Conservation (phyloP, 1,140 invertebrate species). For the Himalopsyche phryganea region DNA sequence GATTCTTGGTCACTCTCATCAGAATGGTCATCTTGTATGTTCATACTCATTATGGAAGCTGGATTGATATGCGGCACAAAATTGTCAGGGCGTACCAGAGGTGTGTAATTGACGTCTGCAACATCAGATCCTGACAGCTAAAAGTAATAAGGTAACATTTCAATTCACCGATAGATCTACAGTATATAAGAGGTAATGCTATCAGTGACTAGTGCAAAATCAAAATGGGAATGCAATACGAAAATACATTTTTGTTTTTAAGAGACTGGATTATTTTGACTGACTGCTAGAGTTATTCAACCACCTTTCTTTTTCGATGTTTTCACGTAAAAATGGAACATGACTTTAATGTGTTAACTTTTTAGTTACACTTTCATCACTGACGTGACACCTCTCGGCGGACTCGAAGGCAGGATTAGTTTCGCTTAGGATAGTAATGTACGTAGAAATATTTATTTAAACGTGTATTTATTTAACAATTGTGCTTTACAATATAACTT, state of each 20-base stretch:
- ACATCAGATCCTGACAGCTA: conserved; percentile 26
- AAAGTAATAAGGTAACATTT: conserved; percentile 11
- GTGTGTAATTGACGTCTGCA: conserved; percentile 26
- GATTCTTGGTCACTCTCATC: conserved; percentile 26
- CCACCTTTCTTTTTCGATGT: conserved; percentile 4
- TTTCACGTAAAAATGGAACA: background rate
- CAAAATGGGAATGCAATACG: background rate
- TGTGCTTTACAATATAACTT: background rate
- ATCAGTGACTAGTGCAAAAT: background rate
- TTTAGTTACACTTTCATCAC: no score
- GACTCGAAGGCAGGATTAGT: no score
- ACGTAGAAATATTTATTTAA: background rate
- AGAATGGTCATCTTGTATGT: conserved; percentile 26
- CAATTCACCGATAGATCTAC: background rate
- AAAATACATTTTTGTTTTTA: background rate
- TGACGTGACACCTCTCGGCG: no score
- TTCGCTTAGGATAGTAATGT: background rate
- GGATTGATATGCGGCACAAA: conserved; percentile 24
- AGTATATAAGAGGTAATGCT: background rate
- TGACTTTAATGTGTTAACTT: no score
- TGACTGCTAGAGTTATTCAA: background rate
- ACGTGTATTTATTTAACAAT: no score
- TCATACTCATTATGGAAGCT: conserved; percentile 30
- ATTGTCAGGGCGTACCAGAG: conserved; percentile 22
- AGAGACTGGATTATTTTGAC: background rate